A percentile compares a stretch with the other conserved stretches of the same genome.
Evolutionary conservation across 2,797 vertebrate genomes (phyloP).

Genomic region (Tinamus major): DNA sequence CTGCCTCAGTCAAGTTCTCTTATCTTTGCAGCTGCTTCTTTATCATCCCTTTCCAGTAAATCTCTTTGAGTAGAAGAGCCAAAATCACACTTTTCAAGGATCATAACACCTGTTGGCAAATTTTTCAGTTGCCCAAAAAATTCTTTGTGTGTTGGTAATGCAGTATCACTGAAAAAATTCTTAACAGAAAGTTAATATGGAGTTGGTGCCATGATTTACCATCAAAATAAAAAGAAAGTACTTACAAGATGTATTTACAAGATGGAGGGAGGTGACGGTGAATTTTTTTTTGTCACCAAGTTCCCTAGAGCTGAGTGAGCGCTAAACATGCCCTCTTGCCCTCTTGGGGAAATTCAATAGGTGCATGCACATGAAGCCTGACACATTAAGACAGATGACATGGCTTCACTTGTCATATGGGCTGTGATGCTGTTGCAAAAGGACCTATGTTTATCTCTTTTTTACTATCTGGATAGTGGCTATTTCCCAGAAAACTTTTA

Average conservation of each 20-base stretch:
- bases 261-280: not conserved
- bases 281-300: not conserved
- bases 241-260: not conserved
- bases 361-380: not conserved
- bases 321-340: no score
- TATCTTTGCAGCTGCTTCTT: not conserved
- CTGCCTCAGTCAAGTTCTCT: not conserved
- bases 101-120: not conserved
- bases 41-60: not conserved
- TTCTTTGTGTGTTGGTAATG: not conserved
- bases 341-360: not conserved
- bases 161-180: not conserved
- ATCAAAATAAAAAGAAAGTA: not conserved
- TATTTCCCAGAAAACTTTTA: not conserved
- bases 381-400: not conserved
- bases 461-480: not conserved
- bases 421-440: not conserved
- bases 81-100: not conserved
- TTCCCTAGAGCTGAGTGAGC: not conserved
- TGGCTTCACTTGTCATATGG: not conserved
- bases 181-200: not conserved
- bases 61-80: not conserved
- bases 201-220: not conserved
- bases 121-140: not conserved
- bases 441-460: not conserved